A percentile compares a stretch with the other conserved stretches of the same genome.
phyloP scores from a whole-genome alignment of 2,113 vertebrate genomes.

The Platichthys stellatus region DNA sequence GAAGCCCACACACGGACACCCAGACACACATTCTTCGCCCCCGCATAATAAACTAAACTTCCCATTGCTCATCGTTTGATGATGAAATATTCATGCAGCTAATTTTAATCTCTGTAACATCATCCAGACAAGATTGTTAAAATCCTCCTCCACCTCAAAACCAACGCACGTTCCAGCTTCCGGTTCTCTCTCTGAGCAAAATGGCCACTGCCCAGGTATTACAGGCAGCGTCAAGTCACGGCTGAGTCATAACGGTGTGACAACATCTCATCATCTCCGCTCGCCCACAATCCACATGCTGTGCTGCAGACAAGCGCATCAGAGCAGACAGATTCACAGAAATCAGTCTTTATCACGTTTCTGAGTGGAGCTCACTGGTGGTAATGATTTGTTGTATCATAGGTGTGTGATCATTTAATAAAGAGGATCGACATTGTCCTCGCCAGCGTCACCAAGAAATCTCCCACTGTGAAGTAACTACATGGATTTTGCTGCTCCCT shows the following conservation, averaged over 20 bases:
- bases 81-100: slow-evolving; percentile 68
- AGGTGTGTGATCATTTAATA: slow-evolving; percentile 28
- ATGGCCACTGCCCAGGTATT: slow-evolving; percentile 70
- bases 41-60: slow-evolving; percentile 48
- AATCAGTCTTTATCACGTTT: slow-evolving; percentile 19
- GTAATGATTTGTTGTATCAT: not conserved
- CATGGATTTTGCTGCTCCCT: slow-evolving; percentile 22
- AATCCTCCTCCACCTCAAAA: slow-evolving; percentile 36
- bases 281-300: slow-evolving; percentile 71
- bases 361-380: slow-evolving; percentile 5
- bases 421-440: slow-evolving; percentile 16
- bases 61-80: slow-evolving; percentile 44
- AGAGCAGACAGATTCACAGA: slow-evolving; percentile 18
- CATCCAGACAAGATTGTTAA: slow-evolving; percentile 59
- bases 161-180: slow-evolving; percentile 57
- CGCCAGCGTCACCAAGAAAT: slow-evolving; percentile 25
- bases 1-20: slow-evolving; percentile 25
- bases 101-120: slow-evolving; percentile 61
- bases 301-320: slow-evolving; percentile 42
- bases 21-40: slow-evolving; percentile 26
- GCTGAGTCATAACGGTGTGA: slow-evolving; percentile 71
- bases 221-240: slow-evolving; percentile 67
- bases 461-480: slow-evolving; percentile 52
- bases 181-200: slow-evolving; percentile 51
- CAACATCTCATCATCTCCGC: slow-evolving; percentile 60